Conservation (phyloP, 2,888 invertebrate genomes). For the Sinohyriopsis cumingii region DNA sequence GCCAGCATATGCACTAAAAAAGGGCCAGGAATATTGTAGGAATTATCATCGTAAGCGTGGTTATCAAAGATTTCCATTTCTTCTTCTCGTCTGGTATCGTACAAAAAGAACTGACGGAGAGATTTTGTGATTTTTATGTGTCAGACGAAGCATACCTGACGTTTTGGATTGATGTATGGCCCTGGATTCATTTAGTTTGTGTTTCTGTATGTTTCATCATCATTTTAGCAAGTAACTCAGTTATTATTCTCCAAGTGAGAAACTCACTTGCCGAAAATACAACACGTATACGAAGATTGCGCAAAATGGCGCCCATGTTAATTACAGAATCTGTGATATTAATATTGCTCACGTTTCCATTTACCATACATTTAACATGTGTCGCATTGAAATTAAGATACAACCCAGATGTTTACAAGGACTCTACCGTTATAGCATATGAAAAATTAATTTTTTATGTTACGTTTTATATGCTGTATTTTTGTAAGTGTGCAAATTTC, state of each 20-base stretch:
- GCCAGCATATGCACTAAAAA: slow-evolving; percentile 34
- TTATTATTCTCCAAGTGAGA: slow-evolving; percentile 45
- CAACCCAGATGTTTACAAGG: slow-evolving; percentile 33
- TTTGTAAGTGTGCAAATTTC: slow-evolving; percentile 59
- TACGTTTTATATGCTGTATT: slow-evolving; percentile 55
- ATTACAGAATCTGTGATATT: slow-evolving; percentile 51
- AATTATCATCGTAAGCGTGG: slow-evolving; percentile 32
- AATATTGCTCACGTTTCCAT: slow-evolving; percentile 53
- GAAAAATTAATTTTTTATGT: slow-evolving; percentile 48
- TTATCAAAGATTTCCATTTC: slow-evolving; percentile 50
- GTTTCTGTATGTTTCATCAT: slow-evolving; percentile 42
- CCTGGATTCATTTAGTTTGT: slow-evolving; percentile 48
- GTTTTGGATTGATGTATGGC: slow-evolving; percentile 49
- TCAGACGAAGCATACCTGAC: slow-evolving; percentile 26
- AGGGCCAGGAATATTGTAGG: slow-evolving; percentile 43
- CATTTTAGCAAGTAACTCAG: slow-evolving; percentile 46
- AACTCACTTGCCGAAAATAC: slow-evolving; percentile 31
- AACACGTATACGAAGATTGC: slow-evolving; percentile 23
- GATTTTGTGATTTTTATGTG: slow-evolving; percentile 51
- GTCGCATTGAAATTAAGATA: slow-evolving; percentile 31
- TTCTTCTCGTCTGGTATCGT: slow-evolving; percentile 48
- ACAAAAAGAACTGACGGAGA: slow-evolving; percentile 34
- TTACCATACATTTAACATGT: slow-evolving; percentile 42
- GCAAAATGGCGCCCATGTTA: slow-evolving; percentile 51
- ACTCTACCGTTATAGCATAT: slow-evolving; percentile 26